Conservation (phyloP, 37 sponge, comb jelly and placozoan genomes). For the Aphrocallistes beatrix region DNA sequence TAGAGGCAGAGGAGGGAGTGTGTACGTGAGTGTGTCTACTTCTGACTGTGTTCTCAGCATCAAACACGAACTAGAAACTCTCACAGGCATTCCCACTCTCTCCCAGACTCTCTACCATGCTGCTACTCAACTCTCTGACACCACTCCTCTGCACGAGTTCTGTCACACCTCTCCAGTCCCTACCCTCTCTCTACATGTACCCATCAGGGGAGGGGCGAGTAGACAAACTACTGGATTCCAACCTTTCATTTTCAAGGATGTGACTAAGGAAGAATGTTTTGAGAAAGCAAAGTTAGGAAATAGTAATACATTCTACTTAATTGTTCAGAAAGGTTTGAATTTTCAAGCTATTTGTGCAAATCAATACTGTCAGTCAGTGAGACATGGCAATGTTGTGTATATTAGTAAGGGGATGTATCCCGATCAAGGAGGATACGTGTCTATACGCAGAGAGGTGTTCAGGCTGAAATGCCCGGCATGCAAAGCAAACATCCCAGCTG, state of each 20-base stretch:
- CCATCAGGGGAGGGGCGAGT: neutral
- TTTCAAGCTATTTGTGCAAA: neutral
- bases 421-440: neutral
- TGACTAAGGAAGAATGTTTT: constrained; percentile 13
- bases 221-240: neutral
- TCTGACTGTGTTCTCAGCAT: neutral
- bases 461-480: neutral
- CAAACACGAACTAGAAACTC: neutral
- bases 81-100: neutral
- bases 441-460: neutral
- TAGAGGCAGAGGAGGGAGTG: no score
- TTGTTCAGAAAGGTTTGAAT: neutral
- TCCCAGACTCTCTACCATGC: neutral
- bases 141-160: neutral
- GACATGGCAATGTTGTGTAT: neutral
- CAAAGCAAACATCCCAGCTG: neutral
- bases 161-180: neutral
- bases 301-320: neutral
- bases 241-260: neutral
- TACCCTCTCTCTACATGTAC: neutral
- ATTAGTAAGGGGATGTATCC: neutral
- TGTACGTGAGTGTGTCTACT: neutral
- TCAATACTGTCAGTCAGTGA: neutral
- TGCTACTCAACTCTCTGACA: neutral
- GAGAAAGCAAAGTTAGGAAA: no score